phyloP scores from a whole-genome alignment of 23 tunicate species.

The Halocynthia roretzi region DNA sequence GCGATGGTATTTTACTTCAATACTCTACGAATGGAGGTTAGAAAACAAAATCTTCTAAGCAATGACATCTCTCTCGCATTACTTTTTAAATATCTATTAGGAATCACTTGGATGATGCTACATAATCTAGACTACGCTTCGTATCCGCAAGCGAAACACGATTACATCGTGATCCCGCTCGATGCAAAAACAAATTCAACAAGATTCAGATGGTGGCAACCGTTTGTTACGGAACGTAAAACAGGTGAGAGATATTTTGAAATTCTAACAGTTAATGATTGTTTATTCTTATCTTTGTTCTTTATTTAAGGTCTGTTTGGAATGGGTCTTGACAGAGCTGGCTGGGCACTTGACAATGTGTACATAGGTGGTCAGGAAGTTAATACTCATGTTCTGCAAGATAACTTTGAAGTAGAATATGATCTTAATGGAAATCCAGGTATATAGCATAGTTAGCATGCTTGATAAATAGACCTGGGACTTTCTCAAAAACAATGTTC shows the following conservation, averaged over 20 bases:
- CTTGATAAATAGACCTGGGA: no score
- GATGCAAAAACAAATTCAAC: constrained; percentile 65
- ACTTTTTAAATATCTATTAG: constrained; percentile 23
- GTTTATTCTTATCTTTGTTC: no score
- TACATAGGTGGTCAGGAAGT: constrained; percentile 87
- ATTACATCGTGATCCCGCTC: constrained; percentile 58
- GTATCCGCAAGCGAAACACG: constrained; percentile 15
- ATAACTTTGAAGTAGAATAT: constrained; percentile 23
- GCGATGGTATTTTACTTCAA: constrained; percentile 66
- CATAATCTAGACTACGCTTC: constrained; percentile 54
- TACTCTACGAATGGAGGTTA: constrained; percentile 87
- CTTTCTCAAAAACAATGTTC: no score
- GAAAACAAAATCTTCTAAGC: background rate
- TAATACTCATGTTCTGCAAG: constrained; percentile 33
- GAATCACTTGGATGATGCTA: constrained; percentile 65
- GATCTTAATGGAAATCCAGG: background rate
- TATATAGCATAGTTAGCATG: background rate
- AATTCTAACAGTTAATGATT: background rate
- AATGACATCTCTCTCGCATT: background rate
- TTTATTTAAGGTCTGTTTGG: constrained; percentile 34
- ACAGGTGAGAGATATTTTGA: constrained; percentile 30
- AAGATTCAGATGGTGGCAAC: constrained; percentile 83
- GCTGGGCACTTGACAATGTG: constrained; percentile 84
- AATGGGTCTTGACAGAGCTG: constrained; percentile 61
- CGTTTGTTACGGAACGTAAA: constrained; percentile 26